phyloP scores from a whole-genome alignment of 2,113 vertebrate species.

The Podocnemis expansa region DNA sequence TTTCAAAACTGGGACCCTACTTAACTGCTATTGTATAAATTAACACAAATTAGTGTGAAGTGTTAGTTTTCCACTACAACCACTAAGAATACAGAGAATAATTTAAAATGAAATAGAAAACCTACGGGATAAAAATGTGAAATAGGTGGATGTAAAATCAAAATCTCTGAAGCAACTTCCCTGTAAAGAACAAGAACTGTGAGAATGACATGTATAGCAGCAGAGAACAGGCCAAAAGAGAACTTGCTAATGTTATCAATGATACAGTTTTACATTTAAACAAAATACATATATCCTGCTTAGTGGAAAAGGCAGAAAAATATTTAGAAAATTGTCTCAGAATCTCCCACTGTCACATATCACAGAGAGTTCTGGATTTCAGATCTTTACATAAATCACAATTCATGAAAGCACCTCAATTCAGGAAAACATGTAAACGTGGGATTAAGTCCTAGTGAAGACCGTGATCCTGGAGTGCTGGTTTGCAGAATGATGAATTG shows the following conservation, averaged over 20 bases:
- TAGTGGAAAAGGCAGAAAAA: not conserved
- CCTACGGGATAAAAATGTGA: not conserved
- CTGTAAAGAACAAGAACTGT: not conserved
- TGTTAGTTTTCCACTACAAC: not conserved
- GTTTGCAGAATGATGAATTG: constrained; percentile 23
- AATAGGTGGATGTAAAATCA: constrained; percentile 9
- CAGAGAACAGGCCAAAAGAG: not conserved
- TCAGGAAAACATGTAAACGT: not conserved
- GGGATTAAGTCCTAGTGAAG: constrained; percentile 57
- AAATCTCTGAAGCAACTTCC: not conserved
- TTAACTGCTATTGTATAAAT: not conserved
- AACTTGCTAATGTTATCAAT: not conserved
- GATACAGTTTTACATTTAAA: not conserved
- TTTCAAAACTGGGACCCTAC: not conserved
- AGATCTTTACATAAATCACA: constrained; percentile 16
- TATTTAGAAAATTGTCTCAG: not conserved
- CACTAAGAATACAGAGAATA: not conserved
- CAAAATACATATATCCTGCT: constrained; percentile 19
- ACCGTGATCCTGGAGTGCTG: constrained; percentile 50
- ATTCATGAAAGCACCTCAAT: constrained; percentile 17
- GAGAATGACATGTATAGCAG: not conserved
- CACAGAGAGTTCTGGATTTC: not conserved
- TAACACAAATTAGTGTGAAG: not conserved
- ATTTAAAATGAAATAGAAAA: constrained; percentile 27
- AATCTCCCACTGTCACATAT: constrained; percentile 43